phyloP scores from a whole-genome alignment of 2,888 invertebrate genomes.

The Thymelicus lineola region DNA sequence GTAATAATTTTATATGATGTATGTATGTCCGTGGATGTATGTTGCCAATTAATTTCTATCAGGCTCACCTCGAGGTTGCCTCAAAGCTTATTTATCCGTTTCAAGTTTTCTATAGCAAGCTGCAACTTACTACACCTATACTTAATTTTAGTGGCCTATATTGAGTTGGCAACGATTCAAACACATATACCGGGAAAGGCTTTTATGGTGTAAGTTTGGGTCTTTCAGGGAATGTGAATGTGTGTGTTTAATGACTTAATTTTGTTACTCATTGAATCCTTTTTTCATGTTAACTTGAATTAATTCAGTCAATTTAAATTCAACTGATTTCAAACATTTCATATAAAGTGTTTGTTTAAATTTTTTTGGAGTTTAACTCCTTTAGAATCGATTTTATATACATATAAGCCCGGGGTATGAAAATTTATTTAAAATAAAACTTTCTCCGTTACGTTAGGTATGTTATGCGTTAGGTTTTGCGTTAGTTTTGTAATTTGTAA shows the following conservation, averaged over 20 bases:
- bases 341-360: too few relatives aligned
- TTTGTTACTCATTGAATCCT: background rate
- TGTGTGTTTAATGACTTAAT: background rate
- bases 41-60: too few relatives aligned
- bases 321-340: background rate
- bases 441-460: too few relatives aligned
- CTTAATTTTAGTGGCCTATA: conserved; percentile 10
- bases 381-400: too few relatives aligned
- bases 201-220: conserved; percentile 11
- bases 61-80: too few relatives aligned
- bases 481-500: too few relatives aligned
- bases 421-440: too few relatives aligned
- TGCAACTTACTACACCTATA: conserved; percentile 2
- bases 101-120: background rate
- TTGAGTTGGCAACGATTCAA: conserved; percentile 11
- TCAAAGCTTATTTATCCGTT: background rate
- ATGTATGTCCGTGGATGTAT: too few relatives aligned
- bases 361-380: too few relatives aligned
- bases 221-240: background rate
- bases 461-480: too few relatives aligned
- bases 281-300: background rate
- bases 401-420: too few relatives aligned
- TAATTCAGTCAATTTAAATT: background rate
- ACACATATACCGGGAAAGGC: conserved; percentile 6
- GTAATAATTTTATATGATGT: too few relatives aligned